These are phyloP conservation scores for Charaxes varanes DNA, from an alignment of 1,140 invertebrate genomes.

Conservation along the genomic window DNA sequence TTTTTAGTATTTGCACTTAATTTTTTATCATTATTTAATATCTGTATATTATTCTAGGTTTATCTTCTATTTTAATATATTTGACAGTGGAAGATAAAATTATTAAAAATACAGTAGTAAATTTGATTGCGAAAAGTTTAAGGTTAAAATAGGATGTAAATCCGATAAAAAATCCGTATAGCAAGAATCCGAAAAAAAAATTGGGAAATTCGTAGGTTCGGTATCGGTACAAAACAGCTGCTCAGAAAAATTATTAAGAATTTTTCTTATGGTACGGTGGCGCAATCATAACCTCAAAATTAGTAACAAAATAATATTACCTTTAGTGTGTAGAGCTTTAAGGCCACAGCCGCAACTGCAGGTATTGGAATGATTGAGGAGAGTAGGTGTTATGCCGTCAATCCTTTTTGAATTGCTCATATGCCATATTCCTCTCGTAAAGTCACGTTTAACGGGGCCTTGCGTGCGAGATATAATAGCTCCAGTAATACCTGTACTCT, in stretches of 20 bases:
- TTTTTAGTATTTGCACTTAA: too few relatives aligned
- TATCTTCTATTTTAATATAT: too few relatives aligned
- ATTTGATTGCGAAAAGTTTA: too few relatives aligned
- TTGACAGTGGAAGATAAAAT: too few relatives aligned
- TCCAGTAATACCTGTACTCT: conserved; percentile 65
- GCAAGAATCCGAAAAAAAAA: too few relatives aligned
- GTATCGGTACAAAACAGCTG: not conserved
- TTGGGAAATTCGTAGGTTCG: too few relatives aligned
- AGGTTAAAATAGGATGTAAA: too few relatives aligned
- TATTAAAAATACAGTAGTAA: too few relatives aligned
- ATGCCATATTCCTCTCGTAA: conserved; percentile 81
- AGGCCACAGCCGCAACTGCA: conserved; percentile 79
- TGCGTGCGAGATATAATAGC: conserved; percentile 62
- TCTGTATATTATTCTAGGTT: too few relatives aligned
- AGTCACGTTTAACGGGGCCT: conserved; percentile 76
- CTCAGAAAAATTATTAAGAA: not conserved
- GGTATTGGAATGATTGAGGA: conserved; percentile 62
- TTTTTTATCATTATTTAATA: too few relatives aligned
- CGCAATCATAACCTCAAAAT: conserved; percentile 64
- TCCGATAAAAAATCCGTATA: too few relatives aligned
- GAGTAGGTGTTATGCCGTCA: conserved; percentile 38
- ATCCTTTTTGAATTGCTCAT: conserved; percentile 72
- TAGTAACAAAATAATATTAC: conserved; percentile 53
- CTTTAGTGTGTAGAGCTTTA: conserved; percentile 80
- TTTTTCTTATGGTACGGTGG: conserved; percentile 18